A percentile compares a stretch with the other conserved stretches of the same genome.
These are phyloP conservation scores for Denticeps clupeoides DNA, from an alignment of 2,797 vertebrate genomes.

Conservation along the genomic window DNA sequence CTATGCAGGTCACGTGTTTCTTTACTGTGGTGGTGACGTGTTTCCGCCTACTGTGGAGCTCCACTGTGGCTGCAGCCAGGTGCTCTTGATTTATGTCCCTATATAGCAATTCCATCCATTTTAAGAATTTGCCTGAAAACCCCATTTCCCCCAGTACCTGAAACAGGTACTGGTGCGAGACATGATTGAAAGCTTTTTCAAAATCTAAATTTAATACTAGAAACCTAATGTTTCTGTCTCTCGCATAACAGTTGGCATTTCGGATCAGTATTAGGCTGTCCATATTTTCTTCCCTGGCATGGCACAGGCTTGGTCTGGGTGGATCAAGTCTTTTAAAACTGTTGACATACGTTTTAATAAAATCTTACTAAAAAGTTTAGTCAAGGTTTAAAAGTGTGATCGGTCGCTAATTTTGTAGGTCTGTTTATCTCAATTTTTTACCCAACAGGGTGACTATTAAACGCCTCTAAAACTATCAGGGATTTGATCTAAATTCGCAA, in stretches of 20 bases:
- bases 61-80: too few species aligned
- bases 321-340: constrained; percentile 16
- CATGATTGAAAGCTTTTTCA: constrained; percentile 29
- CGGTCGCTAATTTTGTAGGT: constrained; percentile 14
- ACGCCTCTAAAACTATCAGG: constrained; percentile 18
- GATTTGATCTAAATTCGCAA: background rate
- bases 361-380: constrained; percentile 20
- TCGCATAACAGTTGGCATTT: constrained; percentile 21
- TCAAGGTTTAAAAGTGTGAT: constrained; percentile 20
- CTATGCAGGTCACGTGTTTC: too few species aligned
- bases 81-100: too few species aligned
- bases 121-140: constrained; percentile 14
- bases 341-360: background rate
- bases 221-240: constrained; percentile 25
- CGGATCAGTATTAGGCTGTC: constrained; percentile 27
- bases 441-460: background rate
- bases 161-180: constrained; percentile 21
- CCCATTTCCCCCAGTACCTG: constrained; percentile 24
- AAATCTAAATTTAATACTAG: constrained; percentile 31
- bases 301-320: constrained; percentile 30
- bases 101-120: constrained; percentile 25
- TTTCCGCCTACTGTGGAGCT: too few species aligned
- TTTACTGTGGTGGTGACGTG: too few species aligned
- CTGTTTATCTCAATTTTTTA: background rate
- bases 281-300: constrained; percentile 22